These are phyloP conservation scores for Parnassius apollo DNA, from an alignment of 2,888 invertebrate species.

Conservation along the genomic window DNA sequence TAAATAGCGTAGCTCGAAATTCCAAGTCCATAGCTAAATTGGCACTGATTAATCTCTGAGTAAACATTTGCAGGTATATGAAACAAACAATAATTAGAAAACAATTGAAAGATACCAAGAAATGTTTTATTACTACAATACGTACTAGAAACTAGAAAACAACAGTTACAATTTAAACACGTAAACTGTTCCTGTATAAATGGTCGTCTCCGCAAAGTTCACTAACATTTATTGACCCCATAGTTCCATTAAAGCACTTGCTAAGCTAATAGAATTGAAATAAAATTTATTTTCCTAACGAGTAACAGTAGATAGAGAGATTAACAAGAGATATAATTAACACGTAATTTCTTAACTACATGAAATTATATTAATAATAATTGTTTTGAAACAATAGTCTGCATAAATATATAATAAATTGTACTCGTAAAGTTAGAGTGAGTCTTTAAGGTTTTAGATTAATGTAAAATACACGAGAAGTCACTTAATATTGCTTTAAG, in stretches of 20 bases:
- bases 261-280: not conserved
- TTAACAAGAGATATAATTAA: not conserved
- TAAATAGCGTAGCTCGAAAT: too few species aligned
- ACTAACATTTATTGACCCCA: constrained; percentile 8
- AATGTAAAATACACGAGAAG: not conserved
- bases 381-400: too few species aligned
- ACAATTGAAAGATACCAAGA: not conserved
- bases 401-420: too few species aligned
- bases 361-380: not conserved
- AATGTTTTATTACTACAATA: not conserved
- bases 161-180: not conserved
- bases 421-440: too few species aligned
- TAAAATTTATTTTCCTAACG: not conserved
- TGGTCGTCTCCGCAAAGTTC: not conserved
- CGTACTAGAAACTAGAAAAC: not conserved
- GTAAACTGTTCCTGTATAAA: not conserved
- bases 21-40: too few species aligned
- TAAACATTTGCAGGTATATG: not conserved
- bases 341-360: not conserved
- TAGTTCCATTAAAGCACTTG: not conserved
- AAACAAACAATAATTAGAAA: not conserved
- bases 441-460: not conserved
- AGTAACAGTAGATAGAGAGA: not conserved
- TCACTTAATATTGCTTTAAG: too few species aligned
- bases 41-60: too few species aligned